Base-by-base conservation (phyloP, 1,140 invertebrate genomes). In the Agrilus planipennis region DNA sequence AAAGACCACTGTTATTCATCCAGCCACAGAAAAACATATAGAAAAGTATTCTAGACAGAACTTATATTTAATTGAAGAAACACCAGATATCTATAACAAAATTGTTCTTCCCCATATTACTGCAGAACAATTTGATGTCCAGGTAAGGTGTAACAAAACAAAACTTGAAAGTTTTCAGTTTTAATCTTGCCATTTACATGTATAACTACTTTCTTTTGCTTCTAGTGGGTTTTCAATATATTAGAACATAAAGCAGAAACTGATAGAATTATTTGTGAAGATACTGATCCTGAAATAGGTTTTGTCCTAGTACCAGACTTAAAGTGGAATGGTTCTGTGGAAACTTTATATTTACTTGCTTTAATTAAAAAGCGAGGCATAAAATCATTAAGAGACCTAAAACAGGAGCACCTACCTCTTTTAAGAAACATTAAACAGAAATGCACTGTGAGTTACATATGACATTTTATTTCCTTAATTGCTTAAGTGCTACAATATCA, bases 181-280 rank as follows among this genome's bases (percentile, higher is more conserved):
- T 30, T 7, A 9, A 16, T 31, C 1, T 18, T 28, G 17, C 28
- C 16, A 4, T 17, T 18, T 11, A 15, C 20, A 20, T 15, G n/a
- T n/a, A n/a, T n/a, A n/a, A n/a, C n/a, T n/a, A n/a, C n/a, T n/a
- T n/a, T n/a, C n/a, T 34, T 23, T 28, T 36, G 2, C 14, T 36
- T 34, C 36, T 61, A 95, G 84, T 98, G 93, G 94, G 81, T 99
- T 0, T 86, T 90, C 57, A 98, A 99, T 63, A 91, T 97, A 47
- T 60, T 99, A 7, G 81, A 91, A 27, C 88, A 92, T 48, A 88
- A 84, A 58, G 77, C 77, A 40, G 93, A 98, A 72, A 64, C 67
- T 3, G 92, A 96, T 18, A 74, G 83, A 48, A 81, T 98, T 32
- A 69, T 95, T 4, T 83, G 71, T 57, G 84, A 95, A 61, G 89